Conservation (phyloP, 2,113 vertebrate species). For the Dendropsophus ebraccatus region DNA sequence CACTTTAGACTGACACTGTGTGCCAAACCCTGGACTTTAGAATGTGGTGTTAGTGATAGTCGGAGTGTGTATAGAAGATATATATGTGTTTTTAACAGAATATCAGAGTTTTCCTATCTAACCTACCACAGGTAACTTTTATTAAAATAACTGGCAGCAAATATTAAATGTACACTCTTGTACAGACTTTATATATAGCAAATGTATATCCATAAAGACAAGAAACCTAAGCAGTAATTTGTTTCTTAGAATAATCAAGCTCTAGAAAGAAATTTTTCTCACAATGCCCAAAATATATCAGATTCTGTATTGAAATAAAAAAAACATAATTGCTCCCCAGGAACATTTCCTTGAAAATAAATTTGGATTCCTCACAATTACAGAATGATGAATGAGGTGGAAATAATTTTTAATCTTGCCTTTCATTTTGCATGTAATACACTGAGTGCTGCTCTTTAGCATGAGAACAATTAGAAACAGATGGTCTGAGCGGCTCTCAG, state of each 20-base stretch:
- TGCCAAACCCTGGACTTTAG: too few relatives aligned
- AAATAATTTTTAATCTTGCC: neutral
- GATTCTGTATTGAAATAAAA: neutral
- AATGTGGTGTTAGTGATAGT: too few relatives aligned
- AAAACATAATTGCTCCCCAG: neutral
- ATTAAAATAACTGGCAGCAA: too few relatives aligned
- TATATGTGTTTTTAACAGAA: too few relatives aligned
- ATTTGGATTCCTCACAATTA: neutral
- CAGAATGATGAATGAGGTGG: neutral
- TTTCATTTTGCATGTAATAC: neutral
- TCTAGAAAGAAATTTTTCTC: neutral
- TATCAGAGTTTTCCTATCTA: too few relatives aligned
- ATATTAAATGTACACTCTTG: too few relatives aligned
- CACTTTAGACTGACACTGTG: too few relatives aligned
- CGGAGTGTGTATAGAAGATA: too few relatives aligned
- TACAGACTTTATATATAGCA: too few relatives aligned
- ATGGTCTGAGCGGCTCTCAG: neutral
- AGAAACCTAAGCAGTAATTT: neutral
- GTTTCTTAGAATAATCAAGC: neutral
- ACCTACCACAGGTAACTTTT: too few relatives aligned
- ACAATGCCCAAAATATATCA: neutral
- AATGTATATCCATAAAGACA: too few relatives aligned
- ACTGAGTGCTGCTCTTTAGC: neutral
- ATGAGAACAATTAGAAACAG: slow-evolving; percentile 21
- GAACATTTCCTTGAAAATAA: neutral